phyloP scores from a whole-genome alignment of 1,140 invertebrate species.

The Meloidogyne floridensis region DNA sequence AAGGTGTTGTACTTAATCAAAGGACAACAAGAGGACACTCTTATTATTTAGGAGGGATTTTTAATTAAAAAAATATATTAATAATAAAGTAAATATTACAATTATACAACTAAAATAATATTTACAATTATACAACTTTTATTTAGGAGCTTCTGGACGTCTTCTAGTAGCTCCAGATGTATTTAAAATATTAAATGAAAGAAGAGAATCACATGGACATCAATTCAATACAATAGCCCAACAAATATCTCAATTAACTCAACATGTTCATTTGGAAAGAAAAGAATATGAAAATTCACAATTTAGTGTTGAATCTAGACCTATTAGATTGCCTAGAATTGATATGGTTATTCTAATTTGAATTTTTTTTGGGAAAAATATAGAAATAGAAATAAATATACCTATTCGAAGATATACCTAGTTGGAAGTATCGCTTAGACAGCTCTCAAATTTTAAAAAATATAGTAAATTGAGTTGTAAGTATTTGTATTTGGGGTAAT shows the following conservation, averaged over 20 bases:
- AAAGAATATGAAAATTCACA: conserved; percentile 33
- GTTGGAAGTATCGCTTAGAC: too few species aligned
- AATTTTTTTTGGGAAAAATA: neutral
- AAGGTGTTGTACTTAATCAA: too few species aligned
- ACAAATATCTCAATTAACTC: conserved; percentile 30
- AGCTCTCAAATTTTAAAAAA: too few species aligned
- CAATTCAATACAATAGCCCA: conserved; percentile 24
- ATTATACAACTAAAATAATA: neutral
- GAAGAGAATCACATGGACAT: conserved; percentile 19
- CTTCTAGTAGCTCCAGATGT: neutral
- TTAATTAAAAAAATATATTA: too few species aligned
- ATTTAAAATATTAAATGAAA: conserved; percentile 5
- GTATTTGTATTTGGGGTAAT: too few species aligned
- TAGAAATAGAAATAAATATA: neutral
- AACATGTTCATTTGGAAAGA: conserved; percentile 48
- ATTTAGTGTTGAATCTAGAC: conserved; percentile 15
- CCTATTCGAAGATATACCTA: too few species aligned
- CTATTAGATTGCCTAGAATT: neutral
- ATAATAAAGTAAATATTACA: too few species aligned
- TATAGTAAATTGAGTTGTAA: too few species aligned
- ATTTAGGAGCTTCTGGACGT: neutral
- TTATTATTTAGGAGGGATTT: too few species aligned
- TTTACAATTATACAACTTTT: neutral
- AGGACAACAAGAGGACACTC: too few species aligned
- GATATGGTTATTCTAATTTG: conserved; percentile 5